Conservation (phyloP, 2,797 vertebrate species). For the Sebastes nivosus region DNA sequence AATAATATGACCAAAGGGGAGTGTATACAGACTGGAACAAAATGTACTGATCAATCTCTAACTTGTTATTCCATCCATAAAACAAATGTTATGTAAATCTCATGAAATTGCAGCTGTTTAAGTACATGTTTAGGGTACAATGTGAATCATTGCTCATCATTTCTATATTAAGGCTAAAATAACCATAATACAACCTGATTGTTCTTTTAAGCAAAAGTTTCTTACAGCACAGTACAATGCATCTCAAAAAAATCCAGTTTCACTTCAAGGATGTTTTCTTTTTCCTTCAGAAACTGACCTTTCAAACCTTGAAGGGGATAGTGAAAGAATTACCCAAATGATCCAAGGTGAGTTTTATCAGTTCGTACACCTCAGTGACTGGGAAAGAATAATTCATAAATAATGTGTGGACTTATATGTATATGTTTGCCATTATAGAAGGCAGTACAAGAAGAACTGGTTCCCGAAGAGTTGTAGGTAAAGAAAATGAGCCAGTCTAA, state of each 20-base stretch:
- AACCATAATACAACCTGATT: neutral
- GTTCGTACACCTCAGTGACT: neutral
- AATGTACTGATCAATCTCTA: no score
- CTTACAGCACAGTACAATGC: neutral
- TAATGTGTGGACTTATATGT: constrained; percentile 35
- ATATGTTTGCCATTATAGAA: constrained; percentile 60
- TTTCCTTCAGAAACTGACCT: constrained; percentile 47
- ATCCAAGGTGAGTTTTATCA: constrained; percentile 82
- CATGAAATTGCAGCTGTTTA: neutral
- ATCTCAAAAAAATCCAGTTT: neutral
- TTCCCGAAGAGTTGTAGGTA: constrained; percentile 65
- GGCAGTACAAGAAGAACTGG: constrained; percentile 44
- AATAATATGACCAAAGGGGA: no score
- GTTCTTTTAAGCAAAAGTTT: neutral
- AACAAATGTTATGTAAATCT: neutral
- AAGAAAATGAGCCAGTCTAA: constrained; percentile 4
- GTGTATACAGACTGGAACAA: no score
- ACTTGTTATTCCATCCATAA: neutral
- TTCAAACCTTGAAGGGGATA: constrained; percentile 75
- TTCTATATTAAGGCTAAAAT: neutral
- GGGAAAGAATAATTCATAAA: neutral
- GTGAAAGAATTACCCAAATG: constrained; percentile 79
- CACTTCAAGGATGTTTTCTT: neutral
- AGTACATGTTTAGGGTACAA: neutral
- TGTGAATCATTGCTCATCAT: neutral